A percentile compares a stretch with the other conserved stretches of the same genome.
Evolutionary conservation across 1,140 invertebrate species (phyloP).

Genomic region (Caenorhabditis brenneri): DNA sequence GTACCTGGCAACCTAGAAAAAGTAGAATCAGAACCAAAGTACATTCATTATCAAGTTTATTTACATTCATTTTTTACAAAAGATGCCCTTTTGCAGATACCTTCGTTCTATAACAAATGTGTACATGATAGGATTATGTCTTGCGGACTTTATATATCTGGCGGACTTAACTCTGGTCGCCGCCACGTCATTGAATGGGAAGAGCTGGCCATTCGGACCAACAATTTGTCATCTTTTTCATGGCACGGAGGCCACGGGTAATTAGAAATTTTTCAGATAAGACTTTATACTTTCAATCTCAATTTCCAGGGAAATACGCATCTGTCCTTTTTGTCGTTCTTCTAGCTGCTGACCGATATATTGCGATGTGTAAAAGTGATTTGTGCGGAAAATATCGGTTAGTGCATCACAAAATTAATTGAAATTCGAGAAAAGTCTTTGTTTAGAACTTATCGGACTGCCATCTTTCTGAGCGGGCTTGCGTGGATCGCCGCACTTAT

Average conservation of each 20-base stretch:
- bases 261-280: slow-evolving; percentile 1
- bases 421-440: neutral
- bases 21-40: neutral
- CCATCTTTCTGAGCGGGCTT: slow-evolving; percentile 58
- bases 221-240: slow-evolving; percentile 68
- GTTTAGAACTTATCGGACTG: slow-evolving; percentile 66
- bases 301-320: slow-evolving; percentile 67
- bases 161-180: slow-evolving; percentile 67
- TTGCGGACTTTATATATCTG: slow-evolving; percentile 70
- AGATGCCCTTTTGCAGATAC: slow-evolving; percentile 53
- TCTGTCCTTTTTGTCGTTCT: slow-evolving; percentile 70
- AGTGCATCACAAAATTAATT: neutral
- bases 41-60: neutral
- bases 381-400: slow-evolving; percentile 56
- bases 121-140: slow-evolving; percentile 68
- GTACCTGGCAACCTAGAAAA: neutral
- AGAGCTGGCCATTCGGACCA: slow-evolving; percentile 68
- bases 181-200: slow-evolving; percentile 70
- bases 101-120: slow-evolving; percentile 70
- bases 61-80: neutral
- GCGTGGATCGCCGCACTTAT: slow-evolving; percentile 65
- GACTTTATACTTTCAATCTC: neutral
- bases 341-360: slow-evolving; percentile 68
- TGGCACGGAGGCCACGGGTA: slow-evolving; percentile 66
- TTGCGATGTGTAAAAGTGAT: slow-evolving; percentile 67